These are phyloP conservation scores for Ornithoptera alexandrae DNA, from an alignment of 2,888 invertebrate genomes.

Conservation along the genomic window DNA sequence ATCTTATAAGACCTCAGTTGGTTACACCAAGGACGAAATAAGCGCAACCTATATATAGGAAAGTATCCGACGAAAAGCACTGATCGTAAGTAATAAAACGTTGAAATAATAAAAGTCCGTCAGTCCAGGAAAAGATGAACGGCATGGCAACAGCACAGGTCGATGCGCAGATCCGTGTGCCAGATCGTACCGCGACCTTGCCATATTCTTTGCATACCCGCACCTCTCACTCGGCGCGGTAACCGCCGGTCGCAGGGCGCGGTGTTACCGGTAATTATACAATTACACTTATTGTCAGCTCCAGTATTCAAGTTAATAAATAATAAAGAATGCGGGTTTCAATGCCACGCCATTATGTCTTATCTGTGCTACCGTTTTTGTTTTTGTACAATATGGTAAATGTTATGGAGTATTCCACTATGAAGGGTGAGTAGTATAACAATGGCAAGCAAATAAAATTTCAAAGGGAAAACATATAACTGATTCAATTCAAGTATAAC, in stretches of 20 bases:
- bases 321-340: neutral
- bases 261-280: slow-evolving; percentile 5
- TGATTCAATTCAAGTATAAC: no score
- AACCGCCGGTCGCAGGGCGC: slow-evolving; percentile 1
- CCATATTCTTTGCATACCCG: slow-evolving; percentile 35
- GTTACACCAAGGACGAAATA: no score
- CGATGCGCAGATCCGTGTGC: slow-evolving; percentile 27
- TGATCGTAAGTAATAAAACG: no score
- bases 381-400: no score
- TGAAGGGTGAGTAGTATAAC: no score
- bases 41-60: no score
- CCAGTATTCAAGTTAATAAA: neutral
- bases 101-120: neutral
- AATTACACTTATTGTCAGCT: slow-evolving; percentile 14
- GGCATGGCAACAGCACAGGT: neutral
- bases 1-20: no score
- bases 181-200: slow-evolving; percentile 36
- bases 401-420: no score
- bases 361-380: neutral
- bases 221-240: slow-evolving; percentile 36
- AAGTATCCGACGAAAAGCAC: no score
- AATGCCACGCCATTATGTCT: neutral
- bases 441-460: no score
- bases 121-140: neutral
- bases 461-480: no score